phyloP scores from a whole-genome alignment of 2,113 vertebrate species.

The Mus pahari region DNA sequence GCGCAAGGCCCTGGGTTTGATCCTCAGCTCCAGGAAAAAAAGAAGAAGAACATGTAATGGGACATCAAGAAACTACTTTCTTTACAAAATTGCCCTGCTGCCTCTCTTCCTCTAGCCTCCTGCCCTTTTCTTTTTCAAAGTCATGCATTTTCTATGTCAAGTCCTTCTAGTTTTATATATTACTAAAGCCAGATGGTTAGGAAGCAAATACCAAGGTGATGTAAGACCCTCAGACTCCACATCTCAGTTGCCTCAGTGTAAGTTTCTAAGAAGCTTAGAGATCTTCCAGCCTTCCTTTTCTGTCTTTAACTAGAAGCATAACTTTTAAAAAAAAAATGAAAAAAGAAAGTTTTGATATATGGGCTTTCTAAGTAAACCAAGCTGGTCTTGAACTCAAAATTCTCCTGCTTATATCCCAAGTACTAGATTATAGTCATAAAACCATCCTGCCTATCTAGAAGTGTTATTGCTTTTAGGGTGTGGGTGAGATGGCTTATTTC shows the following conservation, averaged over 20 bases:
- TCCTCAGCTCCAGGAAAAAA: too few species aligned
- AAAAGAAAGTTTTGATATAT: not conserved
- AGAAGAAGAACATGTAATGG: not conserved
- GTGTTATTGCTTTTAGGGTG: not conserved
- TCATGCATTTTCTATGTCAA: not conserved
- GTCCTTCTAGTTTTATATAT: not conserved
- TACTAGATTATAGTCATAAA: not conserved
- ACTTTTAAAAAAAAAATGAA: not conserved
- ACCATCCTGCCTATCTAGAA: not conserved
- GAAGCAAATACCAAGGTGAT: slow-evolving; percentile 10
- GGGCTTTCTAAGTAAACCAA: not conserved
- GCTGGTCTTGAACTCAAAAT: not conserved
- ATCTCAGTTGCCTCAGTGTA: not conserved
- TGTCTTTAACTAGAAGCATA: not conserved
- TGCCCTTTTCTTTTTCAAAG: not conserved
- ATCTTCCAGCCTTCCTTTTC: not conserved
- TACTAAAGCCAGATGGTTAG: not conserved
- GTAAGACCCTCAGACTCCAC: not conserved
- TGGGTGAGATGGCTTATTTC: not conserved
- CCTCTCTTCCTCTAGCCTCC: not conserved
- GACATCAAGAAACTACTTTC: slow-evolving; percentile 34
- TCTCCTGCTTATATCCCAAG: not conserved
- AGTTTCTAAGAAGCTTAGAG: not conserved
- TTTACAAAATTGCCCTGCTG: not conserved
- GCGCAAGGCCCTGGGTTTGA: too few species aligned